Percentiles rank a stretch among this genome's conserved stretches.
Conservation (phyloP, 2,113 vertebrate genomes). For the Baryphthengus martii region DNA sequence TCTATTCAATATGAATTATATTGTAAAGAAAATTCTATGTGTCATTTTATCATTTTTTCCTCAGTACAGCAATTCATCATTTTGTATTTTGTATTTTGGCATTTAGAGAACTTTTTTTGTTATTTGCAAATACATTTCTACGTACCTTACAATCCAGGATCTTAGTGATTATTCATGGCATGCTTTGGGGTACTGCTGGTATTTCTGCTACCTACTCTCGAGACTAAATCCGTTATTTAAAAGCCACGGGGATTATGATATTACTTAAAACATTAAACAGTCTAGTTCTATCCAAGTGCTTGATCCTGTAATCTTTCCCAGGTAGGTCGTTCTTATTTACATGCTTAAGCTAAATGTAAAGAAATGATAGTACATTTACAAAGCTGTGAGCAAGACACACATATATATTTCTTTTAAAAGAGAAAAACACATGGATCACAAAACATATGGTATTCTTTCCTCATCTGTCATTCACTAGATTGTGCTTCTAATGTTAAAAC, state of each 20-base stretch:
- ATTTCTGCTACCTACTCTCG: background rate
- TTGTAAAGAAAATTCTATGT: background rate
- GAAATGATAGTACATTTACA: slow-evolving; percentile 59
- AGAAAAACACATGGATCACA: background rate
- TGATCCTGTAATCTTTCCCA: background rate
- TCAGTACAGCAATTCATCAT: background rate
- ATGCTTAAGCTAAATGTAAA: slow-evolving; percentile 45
- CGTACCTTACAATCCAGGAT: background rate
- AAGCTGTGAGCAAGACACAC: slow-evolving; percentile 54
- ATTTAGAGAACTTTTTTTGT: background rate
- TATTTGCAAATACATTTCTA: background rate
- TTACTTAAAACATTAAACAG: background rate
- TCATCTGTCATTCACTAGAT: slow-evolving; percentile 12
- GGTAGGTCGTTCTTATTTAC: background rate
- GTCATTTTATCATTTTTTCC: background rate
- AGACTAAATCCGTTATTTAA: slow-evolving; percentile 2
- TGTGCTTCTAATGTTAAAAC: background rate
- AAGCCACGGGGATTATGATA: background rate
- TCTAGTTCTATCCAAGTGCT: slow-evolving; percentile 3
- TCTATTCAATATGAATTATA: background rate
- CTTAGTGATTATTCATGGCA: slow-evolving; percentile 24
- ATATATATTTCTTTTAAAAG: background rate
- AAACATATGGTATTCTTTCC: slow-evolving; percentile 1
- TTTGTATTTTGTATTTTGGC: slow-evolving; percentile 23
- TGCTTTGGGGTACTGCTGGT: background rate